These are phyloP conservation scores for Circaetus cinerascens DNA, from an alignment of 2,113 vertebrate genomes.

Conservation along the genomic window DNA sequence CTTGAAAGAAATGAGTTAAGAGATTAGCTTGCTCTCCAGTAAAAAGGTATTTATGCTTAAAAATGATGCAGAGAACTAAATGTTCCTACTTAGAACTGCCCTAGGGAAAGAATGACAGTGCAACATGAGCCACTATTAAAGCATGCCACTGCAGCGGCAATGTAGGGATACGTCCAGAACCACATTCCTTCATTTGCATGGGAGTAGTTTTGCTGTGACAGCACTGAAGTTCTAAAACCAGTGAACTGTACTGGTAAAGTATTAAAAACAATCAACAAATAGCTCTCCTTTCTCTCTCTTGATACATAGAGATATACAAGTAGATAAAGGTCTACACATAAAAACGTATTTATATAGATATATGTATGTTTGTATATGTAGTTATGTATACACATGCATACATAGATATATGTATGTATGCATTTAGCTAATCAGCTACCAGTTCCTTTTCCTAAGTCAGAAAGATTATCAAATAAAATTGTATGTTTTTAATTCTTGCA, in stretches of 20 bases:
- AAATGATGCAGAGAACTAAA: not conserved
- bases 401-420: not conserved
- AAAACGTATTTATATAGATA: not conserved
- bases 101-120: not conserved
- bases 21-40: not conserved
- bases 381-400: too few relatives aligned
- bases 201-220: not conserved
- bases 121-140: rapidly evolving
- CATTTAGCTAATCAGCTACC: not conserved
- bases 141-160: rapidly evolving
- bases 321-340: not conserved
- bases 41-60: not conserved
- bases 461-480: not conserved
- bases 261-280: not conserved
- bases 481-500: not conserved
- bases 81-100: not conserved
- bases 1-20: not conserved
- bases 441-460: not conserved
- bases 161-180: not conserved
- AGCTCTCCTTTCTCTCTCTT: not conserved
- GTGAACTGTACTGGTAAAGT: not conserved
- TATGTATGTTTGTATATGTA: not conserved
- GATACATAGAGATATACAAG: not conserved
- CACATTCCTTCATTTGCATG: rapidly evolving
- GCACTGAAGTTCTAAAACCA: not conserved